Percentiles rank a stretch among this genome's conserved stretches.
Evolutionary conservation across 2,113 vertebrate genomes (phyloP).

Genomic region (Ursus arctos): DNA sequence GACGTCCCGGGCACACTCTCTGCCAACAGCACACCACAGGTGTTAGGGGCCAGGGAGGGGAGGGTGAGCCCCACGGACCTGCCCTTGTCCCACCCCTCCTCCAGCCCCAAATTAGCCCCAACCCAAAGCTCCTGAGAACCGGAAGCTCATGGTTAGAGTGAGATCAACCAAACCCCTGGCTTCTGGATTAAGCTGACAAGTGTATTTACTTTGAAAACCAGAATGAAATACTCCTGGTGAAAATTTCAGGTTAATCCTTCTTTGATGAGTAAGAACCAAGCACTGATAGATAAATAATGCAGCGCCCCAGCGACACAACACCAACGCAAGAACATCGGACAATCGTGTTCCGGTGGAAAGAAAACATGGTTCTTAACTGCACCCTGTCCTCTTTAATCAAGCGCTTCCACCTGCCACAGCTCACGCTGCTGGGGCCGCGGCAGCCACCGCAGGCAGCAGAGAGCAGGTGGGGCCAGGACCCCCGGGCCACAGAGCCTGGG

Average conservation of each 20-base stretch:
- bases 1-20: fast-evolving
- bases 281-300: background rate
- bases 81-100: too few species aligned
- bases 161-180: background rate
- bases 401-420: background rate
- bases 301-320: background rate
- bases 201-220: background rate
- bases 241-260: background rate
- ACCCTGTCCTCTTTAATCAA: fast-evolving
- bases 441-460: background rate
- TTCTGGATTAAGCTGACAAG: background rate
- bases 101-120: background rate
- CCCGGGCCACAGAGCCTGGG: background rate
- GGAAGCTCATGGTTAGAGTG: background rate
- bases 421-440: fast-evolving
- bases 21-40: background rate
- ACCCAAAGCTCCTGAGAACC: background rate
- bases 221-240: background rate
- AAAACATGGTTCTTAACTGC: background rate
- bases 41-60: background rate
- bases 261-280: background rate
- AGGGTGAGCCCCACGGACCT: background rate
- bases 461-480: too few species aligned
- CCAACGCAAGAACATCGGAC: background rate
- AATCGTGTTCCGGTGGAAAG: background rate